phyloP scores from a whole-genome alignment of 2,113 vertebrate species.

The Pangasianodon gigas region DNA sequence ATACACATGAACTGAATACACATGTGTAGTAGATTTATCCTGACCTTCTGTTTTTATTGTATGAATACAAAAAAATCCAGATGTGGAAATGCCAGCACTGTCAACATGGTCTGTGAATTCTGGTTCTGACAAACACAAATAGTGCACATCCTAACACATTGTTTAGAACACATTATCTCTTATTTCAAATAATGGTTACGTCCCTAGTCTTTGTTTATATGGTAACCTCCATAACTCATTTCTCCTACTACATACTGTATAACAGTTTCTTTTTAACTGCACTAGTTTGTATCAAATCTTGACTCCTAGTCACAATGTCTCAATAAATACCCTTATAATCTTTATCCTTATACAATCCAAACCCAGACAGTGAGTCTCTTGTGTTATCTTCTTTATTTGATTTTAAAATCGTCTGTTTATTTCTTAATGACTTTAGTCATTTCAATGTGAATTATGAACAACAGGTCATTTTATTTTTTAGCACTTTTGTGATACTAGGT shows the following conservation, averaged over 20 bases:
- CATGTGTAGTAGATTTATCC: slow-evolving; percentile 19
- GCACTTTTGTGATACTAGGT: not conserved
- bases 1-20: slow-evolving; percentile 16
- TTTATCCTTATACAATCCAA: not conserved
- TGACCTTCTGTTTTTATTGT: not conserved
- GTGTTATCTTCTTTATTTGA: not conserved
- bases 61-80: not conserved
- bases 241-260: not conserved
- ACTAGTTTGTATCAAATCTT: not conserved
- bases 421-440: slow-evolving; percentile 2
- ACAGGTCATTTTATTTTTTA: not conserved
- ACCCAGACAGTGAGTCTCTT: not conserved
- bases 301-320: not conserved
- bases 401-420: not conserved
- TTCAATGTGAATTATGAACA: not conserved
- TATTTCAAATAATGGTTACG: not conserved
- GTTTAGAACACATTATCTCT: not conserved
- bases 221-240: not conserved
- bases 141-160: not conserved
- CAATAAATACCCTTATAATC: not conserved
- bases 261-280: not conserved
- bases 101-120: not conserved
- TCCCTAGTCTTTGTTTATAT: not conserved
- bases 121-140: not conserved
- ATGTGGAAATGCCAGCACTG: not conserved